Conservation (phyloP, 2,797 vertebrate genomes). For the Xenopus petersii region DNA sequence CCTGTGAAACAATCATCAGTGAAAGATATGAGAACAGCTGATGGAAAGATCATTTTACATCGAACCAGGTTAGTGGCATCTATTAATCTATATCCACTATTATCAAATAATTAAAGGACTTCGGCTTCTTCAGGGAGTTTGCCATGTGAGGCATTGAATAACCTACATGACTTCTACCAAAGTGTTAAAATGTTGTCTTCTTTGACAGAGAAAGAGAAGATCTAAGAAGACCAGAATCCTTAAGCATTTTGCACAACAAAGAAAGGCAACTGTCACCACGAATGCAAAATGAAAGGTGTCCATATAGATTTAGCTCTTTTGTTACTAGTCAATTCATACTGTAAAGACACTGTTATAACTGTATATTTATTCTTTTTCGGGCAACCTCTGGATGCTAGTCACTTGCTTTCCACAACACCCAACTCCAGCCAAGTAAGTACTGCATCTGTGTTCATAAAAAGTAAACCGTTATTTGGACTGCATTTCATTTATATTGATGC, state of each 20-base stretch:
- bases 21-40: conserved; percentile 74
- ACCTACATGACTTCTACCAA: too few relatives aligned
- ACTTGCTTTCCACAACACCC: conserved; percentile 56
- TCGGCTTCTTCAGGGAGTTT: too few relatives aligned
- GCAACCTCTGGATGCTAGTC: conserved; percentile 59
- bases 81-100: background rate
- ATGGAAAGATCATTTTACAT: conserved; percentile 67
- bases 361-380: conserved; percentile 56
- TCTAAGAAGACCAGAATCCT: conserved; percentile 58
- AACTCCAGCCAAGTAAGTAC: conserved; percentile 66
- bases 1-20: conserved; percentile 67
- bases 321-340: background rate
- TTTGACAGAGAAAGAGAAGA: conserved; percentile 56
- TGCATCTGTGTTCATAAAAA: background rate
- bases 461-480: too few relatives aligned
- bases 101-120: too few relatives aligned
- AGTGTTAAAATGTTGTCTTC: background rate
- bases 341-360: background rate
- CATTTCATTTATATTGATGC: too few relatives aligned
- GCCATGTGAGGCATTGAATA: too few relatives aligned
- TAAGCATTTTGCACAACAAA: conserved; percentile 59
- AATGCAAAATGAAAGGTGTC: conserved; percentile 54
- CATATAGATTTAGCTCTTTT: background rate
- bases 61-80: conserved; percentile 67
- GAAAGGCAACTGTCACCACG: conserved; percentile 55